Base-by-base conservation (phyloP, 2,888 invertebrate genomes). In the Campopleginae sp. region DNA sequence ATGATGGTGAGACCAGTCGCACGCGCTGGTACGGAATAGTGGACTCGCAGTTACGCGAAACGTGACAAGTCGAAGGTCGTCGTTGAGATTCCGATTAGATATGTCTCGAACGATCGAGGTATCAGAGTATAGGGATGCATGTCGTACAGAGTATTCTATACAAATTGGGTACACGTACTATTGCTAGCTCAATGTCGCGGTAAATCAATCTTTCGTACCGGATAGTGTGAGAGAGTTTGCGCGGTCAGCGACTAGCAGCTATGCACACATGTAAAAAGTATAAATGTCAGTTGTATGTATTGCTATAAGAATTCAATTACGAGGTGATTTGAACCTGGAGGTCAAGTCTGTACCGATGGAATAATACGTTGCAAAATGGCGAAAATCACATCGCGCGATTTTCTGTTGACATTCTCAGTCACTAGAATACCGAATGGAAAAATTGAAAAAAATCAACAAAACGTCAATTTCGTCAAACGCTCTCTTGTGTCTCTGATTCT, bases 41-140 rank as follows among this genome's bases (percentile, higher is more conserved):
- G 79, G 78, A 79, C 85, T 85, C 79, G 81, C 82, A 66, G 54
- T 58, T 66, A 71, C 54, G 75, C 70, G 63, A 79, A 85, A 76
- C 85, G 82, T 82, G 85, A 85, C 82, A 75, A 79, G 81, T 79
- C 81, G 82, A 85, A 85, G 85, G 81, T 85, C 79, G 48, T 17
- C 58, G 71, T 58, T 66, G 71, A 85, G 70, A 75, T 82, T 75
- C 82, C 42, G 44, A 27, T 31, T 17, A 14, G 74, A 63, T 72
- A 74, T 54, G 44, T 51, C 51, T 46, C 44, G 23, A 44, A 3
- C 1, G 23, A 44, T 1, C 1, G 10, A 17, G 19, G n/a, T 17
- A 31, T 46, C 19, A 23, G 46, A 72, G 65, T 31, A 46, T 33
- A 3, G 51, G 33, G 48, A 70, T 54, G 63, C 61, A 75, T 81